Conservation (phyloP, 1,140 invertebrate genomes). For the Drosophila pachea region DNA sequence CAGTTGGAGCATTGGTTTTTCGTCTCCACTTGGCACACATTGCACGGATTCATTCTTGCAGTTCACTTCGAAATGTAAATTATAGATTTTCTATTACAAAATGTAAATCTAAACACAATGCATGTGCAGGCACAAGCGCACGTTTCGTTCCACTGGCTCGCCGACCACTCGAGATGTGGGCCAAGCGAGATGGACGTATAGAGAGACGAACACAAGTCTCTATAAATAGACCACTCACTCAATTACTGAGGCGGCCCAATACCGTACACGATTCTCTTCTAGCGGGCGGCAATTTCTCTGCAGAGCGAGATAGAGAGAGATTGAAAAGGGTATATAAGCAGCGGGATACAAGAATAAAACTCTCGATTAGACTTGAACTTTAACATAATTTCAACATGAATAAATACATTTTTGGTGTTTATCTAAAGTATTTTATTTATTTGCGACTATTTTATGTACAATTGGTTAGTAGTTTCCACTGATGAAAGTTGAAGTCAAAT, state of each 20-base stretch:
- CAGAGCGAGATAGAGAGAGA: background rate
- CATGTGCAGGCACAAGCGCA: constrained; percentile 25
- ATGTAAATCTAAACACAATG: constrained; percentile 9
- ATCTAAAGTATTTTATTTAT: constrained; percentile 31
- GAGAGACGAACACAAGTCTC: constrained; percentile 23
- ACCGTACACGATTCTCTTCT: constrained; percentile 18
- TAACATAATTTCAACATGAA: background rate
- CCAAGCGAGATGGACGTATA: constrained; percentile 28
- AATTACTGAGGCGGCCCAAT: constrained; percentile 42
- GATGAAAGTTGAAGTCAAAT: constrained; percentile 54
- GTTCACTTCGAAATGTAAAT: constrained; percentile 32
- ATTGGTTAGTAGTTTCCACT: constrained; percentile 29
- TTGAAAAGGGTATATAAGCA: background rate
- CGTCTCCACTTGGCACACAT: constrained; percentile 58
- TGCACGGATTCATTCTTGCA: constrained; percentile 59
- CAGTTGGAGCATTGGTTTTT: constrained; percentile 84
- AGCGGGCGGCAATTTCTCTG: constrained; percentile 1
- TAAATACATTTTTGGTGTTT: background rate
- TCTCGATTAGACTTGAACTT: background rate
- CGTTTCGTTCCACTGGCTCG: constrained; percentile 31
- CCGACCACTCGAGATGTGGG: constrained; percentile 28
- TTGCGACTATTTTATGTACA: constrained; percentile 53
- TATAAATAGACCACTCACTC: constrained; percentile 57
- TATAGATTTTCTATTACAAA: constrained; percentile 37
- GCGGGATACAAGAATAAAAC: too few species aligned